phyloP scores from a whole-genome alignment of 2,888 invertebrate genomes.

The Harpalus rufipes region DNA sequence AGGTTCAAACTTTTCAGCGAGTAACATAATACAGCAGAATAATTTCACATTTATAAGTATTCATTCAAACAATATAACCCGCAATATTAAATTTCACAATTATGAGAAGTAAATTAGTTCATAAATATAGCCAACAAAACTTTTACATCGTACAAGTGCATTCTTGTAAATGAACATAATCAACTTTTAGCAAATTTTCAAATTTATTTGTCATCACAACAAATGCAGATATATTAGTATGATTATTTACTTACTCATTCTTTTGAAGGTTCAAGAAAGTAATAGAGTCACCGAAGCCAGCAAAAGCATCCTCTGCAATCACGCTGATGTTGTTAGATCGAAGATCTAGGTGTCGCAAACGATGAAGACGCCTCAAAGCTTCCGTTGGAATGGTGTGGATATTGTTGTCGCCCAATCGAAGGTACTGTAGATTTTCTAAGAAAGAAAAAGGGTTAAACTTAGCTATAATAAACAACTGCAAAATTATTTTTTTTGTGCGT shows the following conservation, averaged over 20 bases:
- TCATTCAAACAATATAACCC: background rate
- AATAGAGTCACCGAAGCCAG: conserved; percentile 92
- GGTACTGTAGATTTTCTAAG: conserved; percentile 92
- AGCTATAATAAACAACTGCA: too few relatives aligned
- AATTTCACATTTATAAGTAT: conserved; percentile 1
- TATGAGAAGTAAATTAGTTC: background rate
- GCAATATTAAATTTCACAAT: conserved; percentile 1
- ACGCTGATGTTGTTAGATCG: conserved; percentile 92
- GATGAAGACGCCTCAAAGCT: conserved; percentile 89
- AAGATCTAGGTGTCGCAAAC: conserved; percentile 92
- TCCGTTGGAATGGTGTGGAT: conserved; percentile 91
- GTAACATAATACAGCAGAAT: background rate
- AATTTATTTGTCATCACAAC: background rate
- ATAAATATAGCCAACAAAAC: background rate
- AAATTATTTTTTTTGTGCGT: too few relatives aligned
- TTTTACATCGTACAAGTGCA: background rate
- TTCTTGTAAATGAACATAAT: background rate
- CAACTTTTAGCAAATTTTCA: too few relatives aligned
- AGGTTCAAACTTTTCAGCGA: background rate
- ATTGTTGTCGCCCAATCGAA: conserved; percentile 93
- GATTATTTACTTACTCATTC: conserved; percentile 85
- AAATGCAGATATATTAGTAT: too few relatives aligned
- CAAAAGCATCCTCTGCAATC: conserved; percentile 91
- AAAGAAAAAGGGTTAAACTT: background rate
- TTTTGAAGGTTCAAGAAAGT: conserved; percentile 96